Evolutionary conservation across 2,113 vertebrate genomes (phyloP), one percentile per base, ranked within the genome.

Genomic region (Pangasianodon gigas): DNA sequence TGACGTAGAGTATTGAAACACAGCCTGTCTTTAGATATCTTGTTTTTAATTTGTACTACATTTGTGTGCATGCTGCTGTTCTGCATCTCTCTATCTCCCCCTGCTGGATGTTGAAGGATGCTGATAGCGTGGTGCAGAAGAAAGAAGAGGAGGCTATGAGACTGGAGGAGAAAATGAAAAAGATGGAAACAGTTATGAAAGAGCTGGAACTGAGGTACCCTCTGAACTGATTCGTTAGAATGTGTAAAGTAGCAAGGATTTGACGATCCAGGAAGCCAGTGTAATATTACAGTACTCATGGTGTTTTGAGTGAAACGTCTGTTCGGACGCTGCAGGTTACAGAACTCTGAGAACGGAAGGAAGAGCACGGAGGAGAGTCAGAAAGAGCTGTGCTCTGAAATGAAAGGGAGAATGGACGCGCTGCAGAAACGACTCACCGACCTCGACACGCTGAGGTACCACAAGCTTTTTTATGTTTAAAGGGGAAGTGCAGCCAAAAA

Each of bases 161-260:
- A 88, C 96, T 98, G 26, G 97, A 98, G 95, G 95, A 95, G 92
- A 98, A 96, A 96, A 96, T 97, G 92, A 96, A 94, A 56, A 96
- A 97, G 92, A 97, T 97, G 95, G 95, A 97, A 94, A 95, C 95
- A 65, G 91, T 93, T 84, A 97, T 97, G 97, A 95, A 95, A 84
- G 96, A 97, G 37, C 94, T 99, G 88, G 98, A 98, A 93, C 96
- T 96, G 92, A 98, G 98, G 98, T 98, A 94, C 51, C 80, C 29
- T 60, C 32, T 26, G 41, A 44, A 11, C 3, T 1, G 26, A 52
- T 51, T n/a, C 26, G 3, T 51, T 16, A 16, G 26, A 46, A 44
- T 13, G 1, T 75, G 74, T 77, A 54, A 82, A 16, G 0, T 80
- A 51, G 11, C 9, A 0, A n/a, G 13, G 13, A 37, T 83, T 8